Percentiles rank a stretch among this genome's conserved stretches.
phyloP scores from a whole-genome alignment of 2,113 vertebrate species.

The Tiliqua scincoides region DNA sequence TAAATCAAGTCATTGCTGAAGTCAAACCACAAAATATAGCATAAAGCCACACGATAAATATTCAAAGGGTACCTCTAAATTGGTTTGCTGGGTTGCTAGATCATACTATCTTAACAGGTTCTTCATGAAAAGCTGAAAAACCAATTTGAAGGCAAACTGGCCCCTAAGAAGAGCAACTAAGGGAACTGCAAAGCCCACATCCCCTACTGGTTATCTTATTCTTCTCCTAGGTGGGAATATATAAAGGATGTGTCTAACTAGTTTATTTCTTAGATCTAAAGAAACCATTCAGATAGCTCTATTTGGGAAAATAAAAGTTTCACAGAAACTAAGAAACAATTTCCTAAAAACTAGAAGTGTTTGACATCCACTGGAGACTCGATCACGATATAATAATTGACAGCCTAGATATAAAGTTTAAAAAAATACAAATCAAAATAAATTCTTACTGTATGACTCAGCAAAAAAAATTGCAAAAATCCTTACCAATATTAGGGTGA shows the following conservation, averaged over 20 bases:
- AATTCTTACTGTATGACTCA: background rate
- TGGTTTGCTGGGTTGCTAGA: background rate
- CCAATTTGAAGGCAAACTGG: background rate
- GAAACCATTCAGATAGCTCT: conserved; percentile 24
- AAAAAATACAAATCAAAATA: background rate
- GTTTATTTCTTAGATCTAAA: background rate
- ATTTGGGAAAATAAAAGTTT: background rate
- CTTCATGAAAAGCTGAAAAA: background rate
- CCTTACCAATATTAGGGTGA: conserved; percentile 96
- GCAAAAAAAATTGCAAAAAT: conserved; percentile 43
- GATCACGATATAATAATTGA: background rate
- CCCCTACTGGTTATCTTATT: rapidly evolving
- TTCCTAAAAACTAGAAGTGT: background rate
- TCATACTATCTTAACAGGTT: background rate
- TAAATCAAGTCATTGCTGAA: background rate
- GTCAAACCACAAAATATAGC: background rate
- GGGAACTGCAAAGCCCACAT: background rate
- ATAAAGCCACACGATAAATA: background rate
- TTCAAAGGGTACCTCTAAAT: background rate
- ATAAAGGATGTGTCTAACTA: background rate
- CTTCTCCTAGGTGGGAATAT: background rate
- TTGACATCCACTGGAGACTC: background rate
- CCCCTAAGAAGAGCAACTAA: background rate
- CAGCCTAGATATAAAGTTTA: background rate
- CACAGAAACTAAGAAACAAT: background rate